Base-by-base conservation (phyloP, 2,797 vertebrate genomes). In the Chiloscyllium punctatum region DNA sequence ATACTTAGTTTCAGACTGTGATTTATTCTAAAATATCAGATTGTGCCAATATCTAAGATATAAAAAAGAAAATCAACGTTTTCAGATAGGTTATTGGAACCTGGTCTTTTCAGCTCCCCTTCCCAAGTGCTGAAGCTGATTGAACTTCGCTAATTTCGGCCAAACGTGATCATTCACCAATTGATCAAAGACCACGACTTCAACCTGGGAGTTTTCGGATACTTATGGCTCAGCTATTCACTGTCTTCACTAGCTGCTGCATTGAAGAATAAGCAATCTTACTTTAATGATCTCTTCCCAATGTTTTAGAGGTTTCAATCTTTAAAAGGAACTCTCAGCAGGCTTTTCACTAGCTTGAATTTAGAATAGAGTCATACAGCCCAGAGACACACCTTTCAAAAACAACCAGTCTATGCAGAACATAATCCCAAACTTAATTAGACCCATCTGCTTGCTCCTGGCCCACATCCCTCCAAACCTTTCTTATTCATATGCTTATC, bases 1-100 rank as follows among this genome's bases (percentile, higher is more conserved):
- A 21, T 27, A 94, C 0, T 30, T 53, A 53, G 53, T 74, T 94
- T 94, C 30, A 95, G 51, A 57, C 66, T 48, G 37, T 5, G 62
- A 91, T 94, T 72, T 94, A 57, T 72, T 13, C 23, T 72, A 72
- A 71, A 71, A 94, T 48, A 94, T 94, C 30, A 90, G 42, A 66
- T 90, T 62, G 16, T 13, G 11, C 53, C 16, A 13, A 88, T 57
- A 84, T 15, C 27, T 57, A 66, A n/a, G 33, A 66, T 0, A 30
- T 91, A 62, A 16, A 91, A 91, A 0, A 88, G 37, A 62, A 23
- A 91, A 91, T 33, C 2, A 91, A 62, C 66, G 30, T 66, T 91
- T 91, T 6, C n/a, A 33, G 57, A n/a, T 30, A 91, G 21, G 21
- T 25, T 42, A 18, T n/a, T 92, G 62, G 66, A 92, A 92, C 21